Base-by-base conservation (phyloP, 1,140 invertebrate genomes). In the Dryas iulia region DNA sequence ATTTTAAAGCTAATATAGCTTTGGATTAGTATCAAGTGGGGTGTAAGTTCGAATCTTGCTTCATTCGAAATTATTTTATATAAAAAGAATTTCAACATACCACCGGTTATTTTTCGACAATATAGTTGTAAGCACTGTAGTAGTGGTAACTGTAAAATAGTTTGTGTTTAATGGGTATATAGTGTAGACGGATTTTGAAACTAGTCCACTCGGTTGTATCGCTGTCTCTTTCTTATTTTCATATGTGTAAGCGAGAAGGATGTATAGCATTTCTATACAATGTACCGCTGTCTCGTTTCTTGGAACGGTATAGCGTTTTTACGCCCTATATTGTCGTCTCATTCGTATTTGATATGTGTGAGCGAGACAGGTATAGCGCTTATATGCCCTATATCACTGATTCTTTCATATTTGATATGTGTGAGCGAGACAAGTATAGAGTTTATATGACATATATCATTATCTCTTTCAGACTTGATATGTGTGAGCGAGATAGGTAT, bases 61-160 rank as follows among this genome's bases (percentile, higher is more conserved):
- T n/a, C n/a, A n/a, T n/a, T n/a, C n/a, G n/a, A n/a, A n/a, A n/a
- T n/a, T n/a, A n/a, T n/a, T n/a, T 18, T 18, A 18, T 10, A 8
- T 8, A 33, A n/a, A 10, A 7, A 10, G 8, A 11, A 47, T 10
- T 47, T 47, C 18, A 47, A 47, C 21, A 47, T 18, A 10, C 39
- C 39, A 47, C 39, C 39, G 39, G 39, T 47, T 47, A 47, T 47
- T 47, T 47, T 47, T 47, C 39, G 39, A 47, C 18, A 39, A 39
- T 39, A 18, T 39, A 39, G 35, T 39, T 47, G 14, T 47, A 47
- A 47, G 39, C 39, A 47, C 18, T 18, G 39, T 47, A 47, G 39
- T 7, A 47, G 14, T 7, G 21, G 14, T 47, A 47, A 21, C 18
- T 47, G 39, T 47, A 47, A 18, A 47, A 18, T 47, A n/a, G 21